Evolutionary conservation across 2,888 invertebrate species (phyloP), one percentile per base, ranked within the genome.

Genomic region (Ectemnius cavifrons): DNA sequence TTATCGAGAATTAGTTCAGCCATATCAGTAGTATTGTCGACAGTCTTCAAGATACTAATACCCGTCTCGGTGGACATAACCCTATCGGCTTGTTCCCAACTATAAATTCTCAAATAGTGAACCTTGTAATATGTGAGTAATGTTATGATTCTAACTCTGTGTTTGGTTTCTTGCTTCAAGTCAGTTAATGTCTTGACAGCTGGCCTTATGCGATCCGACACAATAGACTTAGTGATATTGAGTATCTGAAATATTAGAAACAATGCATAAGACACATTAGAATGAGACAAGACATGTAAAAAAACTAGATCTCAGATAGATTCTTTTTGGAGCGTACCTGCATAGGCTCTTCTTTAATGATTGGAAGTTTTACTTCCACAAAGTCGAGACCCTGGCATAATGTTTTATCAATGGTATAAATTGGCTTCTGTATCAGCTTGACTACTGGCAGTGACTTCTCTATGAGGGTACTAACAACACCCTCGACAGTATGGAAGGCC

Each of bases 1-100:
- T 95, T 94, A 90, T 96, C 95, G 6, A 96, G 90, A 84, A 95
- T 92, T 68, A 94, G 92, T 92, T 96, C 95, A 27, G 95, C 95
- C 77, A 94, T 92, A 6, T 93, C 92, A 6, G 95, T 94, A 63
- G 95, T 94, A 2, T 92, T 92, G 87, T 95, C 95, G 13, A 96
- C 93, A 68, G 94, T 93, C 83, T 92, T 92, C 60, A 95, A 91
- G 0, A 95, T 95, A 89, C 94, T 93, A 88, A 94, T 93, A n/a
- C 95, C 95, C 83, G 94, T 94, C 68, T 94, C 94, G 5, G 95
- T 94, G 20, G 94, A 94, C 82, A 95, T 92, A 49, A 95, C 93
- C 67, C 93, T 93, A 86, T 95, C 95, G 27, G 95, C 95, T 85
- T 95, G 94, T 73, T 94, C 93, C 94, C 95, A 95, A 66, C 95